Percentiles rank a stretch among this genome's conserved stretches.
phyloP scores from a whole-genome alignment of 2,888 invertebrate genomes.

The Drosophila melanosoma region DNA sequence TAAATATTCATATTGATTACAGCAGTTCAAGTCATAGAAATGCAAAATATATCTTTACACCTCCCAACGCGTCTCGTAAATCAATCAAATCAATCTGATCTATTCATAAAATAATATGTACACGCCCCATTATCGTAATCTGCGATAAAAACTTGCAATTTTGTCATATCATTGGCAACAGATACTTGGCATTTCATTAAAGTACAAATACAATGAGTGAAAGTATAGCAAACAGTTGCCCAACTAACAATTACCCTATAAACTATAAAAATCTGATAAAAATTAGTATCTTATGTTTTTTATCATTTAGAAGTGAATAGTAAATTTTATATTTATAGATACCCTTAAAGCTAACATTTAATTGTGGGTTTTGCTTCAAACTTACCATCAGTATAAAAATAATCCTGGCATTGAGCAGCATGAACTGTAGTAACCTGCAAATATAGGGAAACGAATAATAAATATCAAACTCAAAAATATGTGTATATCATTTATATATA shows the following conservation, averaged over 20 bases:
- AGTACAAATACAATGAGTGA: neutral
- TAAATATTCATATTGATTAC: conserved; percentile 10
- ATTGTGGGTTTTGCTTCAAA: conserved; percentile 50
- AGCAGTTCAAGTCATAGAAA: conserved; percentile 15
- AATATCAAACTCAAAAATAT: conserved; percentile 1
- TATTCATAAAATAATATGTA: conserved; percentile 39
- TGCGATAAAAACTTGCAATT: conserved; percentile 14
- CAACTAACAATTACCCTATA: conserved; percentile 33
- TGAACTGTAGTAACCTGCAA: conserved; percentile 94
- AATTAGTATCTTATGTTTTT: neutral
- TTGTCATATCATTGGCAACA: conserved; percentile 32
- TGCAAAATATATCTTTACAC: conserved; percentile 41
- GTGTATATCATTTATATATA: neutral
- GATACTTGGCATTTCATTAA: conserved; percentile 35
- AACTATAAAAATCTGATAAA: neutral
- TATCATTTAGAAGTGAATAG: too few relatives aligned
- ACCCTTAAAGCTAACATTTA: neutral
- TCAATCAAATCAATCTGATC: conserved; percentile 54
- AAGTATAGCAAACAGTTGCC: neutral
- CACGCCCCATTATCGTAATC: conserved; percentile 51
- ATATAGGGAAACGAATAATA: conserved; percentile 33
- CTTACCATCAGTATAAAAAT: conserved; percentile 95
- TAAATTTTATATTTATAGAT: neutral
- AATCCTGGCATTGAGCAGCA: conserved; percentile 95
- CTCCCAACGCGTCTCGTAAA: conserved; percentile 46